Evolutionary conservation across 2,888 invertebrate genomes (phyloP).

Genomic region (Trimorus sp.): DNA sequence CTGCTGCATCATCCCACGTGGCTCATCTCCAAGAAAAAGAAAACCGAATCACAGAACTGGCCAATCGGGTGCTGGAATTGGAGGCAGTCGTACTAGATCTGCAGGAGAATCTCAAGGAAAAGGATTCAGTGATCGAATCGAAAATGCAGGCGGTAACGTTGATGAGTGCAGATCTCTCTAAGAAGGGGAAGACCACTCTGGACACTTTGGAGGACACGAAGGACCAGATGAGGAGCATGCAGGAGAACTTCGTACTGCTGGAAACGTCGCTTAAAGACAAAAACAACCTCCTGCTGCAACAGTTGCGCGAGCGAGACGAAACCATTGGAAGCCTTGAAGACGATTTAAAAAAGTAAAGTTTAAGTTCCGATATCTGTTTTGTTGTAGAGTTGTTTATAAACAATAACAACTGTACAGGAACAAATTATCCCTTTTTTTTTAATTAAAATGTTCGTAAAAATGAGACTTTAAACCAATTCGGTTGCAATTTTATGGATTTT

Average conservation of each 20-base stretch:
- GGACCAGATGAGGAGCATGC: conserved; percentile 91
- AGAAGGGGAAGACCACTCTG: conserved; percentile 87
- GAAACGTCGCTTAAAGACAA: conserved; percentile 88
- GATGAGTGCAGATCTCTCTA: conserved; percentile 88
- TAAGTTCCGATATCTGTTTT: too few species aligned
- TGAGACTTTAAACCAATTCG: too few species aligned
- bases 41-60: conserved; percentile 85
- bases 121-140: conserved; percentile 91
- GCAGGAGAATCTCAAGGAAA: conserved; percentile 91
- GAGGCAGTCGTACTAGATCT: conserved; percentile 90
- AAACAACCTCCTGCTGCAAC: conserved; percentile 83
- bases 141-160: conserved; percentile 90
- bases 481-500: too few species aligned
- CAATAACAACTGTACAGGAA: too few species aligned
- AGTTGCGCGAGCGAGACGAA: conserved; percentile 84
- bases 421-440: too few species aligned
- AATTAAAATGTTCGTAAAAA: too few species aligned
- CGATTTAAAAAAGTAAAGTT: conserved; percentile 81
- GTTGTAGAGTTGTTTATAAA: too few species aligned
- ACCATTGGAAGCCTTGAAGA: conserved; percentile 84
- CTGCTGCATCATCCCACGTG: conserved; percentile 68
- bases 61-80: conserved; percentile 87
- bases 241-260: conserved; percentile 88
- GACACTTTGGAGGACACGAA: conserved; percentile 90
- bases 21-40: conserved; percentile 85